A percentile compares a stretch with the other conserved stretches of the same genome.
These are phyloP conservation scores for Ianthella basta DNA, from an alignment of 37 sponge, comb jelly and placozoan species.

Conservation along the genomic window DNA sequence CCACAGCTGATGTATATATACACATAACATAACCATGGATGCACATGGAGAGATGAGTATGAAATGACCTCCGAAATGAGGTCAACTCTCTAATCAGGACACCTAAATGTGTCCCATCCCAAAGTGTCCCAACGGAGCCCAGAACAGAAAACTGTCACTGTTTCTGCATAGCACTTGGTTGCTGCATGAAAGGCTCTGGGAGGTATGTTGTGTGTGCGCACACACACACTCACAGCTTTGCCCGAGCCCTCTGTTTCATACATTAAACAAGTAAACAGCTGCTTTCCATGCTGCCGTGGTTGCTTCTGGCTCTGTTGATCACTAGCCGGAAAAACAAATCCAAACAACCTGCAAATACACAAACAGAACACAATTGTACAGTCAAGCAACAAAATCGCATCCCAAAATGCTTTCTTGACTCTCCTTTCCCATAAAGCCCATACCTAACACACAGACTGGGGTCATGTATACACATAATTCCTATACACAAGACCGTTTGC, in stretches of 20 bases:
- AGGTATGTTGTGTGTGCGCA: too few relatives aligned
- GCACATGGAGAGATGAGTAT: too few relatives aligned
- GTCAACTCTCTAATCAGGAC: too few relatives aligned
- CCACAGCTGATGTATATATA: too few relatives aligned
- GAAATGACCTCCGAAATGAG: too few relatives aligned
- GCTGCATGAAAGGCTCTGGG: too few relatives aligned
- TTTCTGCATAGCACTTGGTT: too few relatives aligned
- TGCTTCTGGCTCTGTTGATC: constrained; percentile 2
- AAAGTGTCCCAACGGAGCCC: too few relatives aligned
- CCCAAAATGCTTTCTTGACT: neutral
- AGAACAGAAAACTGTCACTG: too few relatives aligned
- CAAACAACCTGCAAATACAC: constrained; percentile 60
- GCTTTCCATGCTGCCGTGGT: neutral
- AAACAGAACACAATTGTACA: neutral
- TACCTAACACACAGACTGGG: neutral
- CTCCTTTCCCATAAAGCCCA: neutral
- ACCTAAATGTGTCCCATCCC: too few relatives aligned
- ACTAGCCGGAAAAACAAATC: constrained; percentile 40
- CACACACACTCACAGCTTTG: constrained; percentile 36
- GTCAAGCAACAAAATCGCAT: neutral
- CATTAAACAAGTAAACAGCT: constrained; percentile 59
- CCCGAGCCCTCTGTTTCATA: constrained; percentile 68
- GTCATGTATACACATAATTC: neutral
- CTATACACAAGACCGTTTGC: too few relatives aligned
- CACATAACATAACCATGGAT: too few relatives aligned